phyloP scores from a whole-genome alignment of 2,888 invertebrate genomes.

The Camptogramma bilineatum region DNA sequence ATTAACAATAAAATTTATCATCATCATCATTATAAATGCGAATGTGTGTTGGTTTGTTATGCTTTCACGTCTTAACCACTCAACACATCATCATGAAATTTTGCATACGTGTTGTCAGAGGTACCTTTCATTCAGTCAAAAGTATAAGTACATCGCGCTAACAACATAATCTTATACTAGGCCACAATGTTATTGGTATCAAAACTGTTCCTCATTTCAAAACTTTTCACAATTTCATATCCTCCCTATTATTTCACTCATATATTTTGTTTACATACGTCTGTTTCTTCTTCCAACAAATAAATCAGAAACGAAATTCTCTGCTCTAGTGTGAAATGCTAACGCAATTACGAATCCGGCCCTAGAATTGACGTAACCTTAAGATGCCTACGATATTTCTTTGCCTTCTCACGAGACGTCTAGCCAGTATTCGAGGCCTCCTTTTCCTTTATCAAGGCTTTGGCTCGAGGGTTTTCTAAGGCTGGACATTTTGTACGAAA shows the following conservation, averaged over 20 bases:
- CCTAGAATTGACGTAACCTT: slow-evolving; percentile 13
- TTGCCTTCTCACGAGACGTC: slow-evolving; percentile 26
- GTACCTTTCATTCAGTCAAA: no score
- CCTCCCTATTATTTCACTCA: neutral
- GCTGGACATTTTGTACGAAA: slow-evolving; percentile 42
- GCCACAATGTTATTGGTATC: no score
- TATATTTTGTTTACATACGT: neutral
- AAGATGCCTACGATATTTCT: slow-evolving; percentile 31
- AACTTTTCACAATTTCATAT: no score
- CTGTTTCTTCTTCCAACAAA: neutral
- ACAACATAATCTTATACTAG: no score
- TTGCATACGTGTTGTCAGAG: no score
- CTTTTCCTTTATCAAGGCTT: neutral
- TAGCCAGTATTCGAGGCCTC: slow-evolving; percentile 8
- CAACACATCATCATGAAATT: no score
- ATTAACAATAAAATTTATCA: no score
- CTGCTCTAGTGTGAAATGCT: slow-evolving; percentile 4
- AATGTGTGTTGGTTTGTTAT: no score
- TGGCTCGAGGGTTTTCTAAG: slow-evolving; percentile 6
- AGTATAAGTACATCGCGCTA: no score
- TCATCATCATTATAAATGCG: no score
- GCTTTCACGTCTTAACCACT: no score
- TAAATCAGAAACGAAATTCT: neutral
- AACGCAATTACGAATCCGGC: slow-evolving; percentile 27
- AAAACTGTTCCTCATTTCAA: no score